Percentiles rank a stretch among this genome's conserved stretches.
Conservation (phyloP, 2,113 vertebrate genomes). For the Promerops cafer region DNA sequence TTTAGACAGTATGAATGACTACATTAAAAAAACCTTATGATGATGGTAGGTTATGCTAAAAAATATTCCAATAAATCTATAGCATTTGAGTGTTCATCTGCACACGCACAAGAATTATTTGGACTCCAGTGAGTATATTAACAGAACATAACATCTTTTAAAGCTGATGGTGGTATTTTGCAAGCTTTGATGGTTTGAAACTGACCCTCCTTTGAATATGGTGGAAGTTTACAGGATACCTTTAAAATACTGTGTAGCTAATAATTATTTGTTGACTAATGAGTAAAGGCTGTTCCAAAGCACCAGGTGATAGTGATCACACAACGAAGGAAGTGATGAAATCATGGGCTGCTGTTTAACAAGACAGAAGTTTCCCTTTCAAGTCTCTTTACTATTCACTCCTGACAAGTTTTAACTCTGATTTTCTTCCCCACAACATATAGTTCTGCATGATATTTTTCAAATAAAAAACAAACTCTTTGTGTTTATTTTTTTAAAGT, state of each 20-base stretch:
- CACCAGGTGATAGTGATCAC: background rate
- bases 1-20: background rate
- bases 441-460: background rate
- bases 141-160: background rate
- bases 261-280: background rate
- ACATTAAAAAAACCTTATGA: rapidly evolving
- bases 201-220: background rate
- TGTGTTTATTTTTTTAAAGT: background rate
- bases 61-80: background rate
- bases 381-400: background rate
- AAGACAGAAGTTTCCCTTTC: background rate
- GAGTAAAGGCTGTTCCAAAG: background rate
- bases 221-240: background rate
- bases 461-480: background rate
- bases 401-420: background rate
- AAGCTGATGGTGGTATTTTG: background rate
- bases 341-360: background rate
- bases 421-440: background rate
- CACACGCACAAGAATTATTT: background rate
- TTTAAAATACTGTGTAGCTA: background rate
- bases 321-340: background rate
- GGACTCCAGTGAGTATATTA: background rate
- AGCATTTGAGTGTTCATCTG: background rate
- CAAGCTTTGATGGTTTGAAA: background rate
- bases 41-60: background rate